phyloP scores from a whole-genome alignment of 2,113 vertebrate genomes.

The Miniopterus natalensis region DNA sequence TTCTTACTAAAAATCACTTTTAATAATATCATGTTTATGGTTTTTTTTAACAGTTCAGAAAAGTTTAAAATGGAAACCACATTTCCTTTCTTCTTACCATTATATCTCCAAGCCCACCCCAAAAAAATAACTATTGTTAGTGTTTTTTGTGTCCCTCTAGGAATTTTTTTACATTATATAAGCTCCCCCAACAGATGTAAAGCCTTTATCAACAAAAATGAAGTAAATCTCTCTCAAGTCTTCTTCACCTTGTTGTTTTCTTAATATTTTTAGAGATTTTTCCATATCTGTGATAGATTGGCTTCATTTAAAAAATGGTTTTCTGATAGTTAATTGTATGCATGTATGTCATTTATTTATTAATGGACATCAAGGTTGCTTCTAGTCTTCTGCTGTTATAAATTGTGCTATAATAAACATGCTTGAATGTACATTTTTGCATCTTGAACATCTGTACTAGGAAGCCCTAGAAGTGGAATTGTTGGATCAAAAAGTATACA shows the following conservation, averaged over 20 bases:
- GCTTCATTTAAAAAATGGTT: neutral
- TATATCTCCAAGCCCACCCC: neutral
- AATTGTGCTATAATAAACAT: neutral
- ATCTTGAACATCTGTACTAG: neutral
- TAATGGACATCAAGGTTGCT: neutral
- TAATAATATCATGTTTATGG: neutral
- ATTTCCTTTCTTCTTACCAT: neutral
- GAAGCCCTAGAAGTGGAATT: neutral
- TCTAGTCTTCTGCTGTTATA: neutral
- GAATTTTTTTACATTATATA: neutral
- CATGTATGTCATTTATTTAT: neutral
- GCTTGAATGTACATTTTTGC: neutral
- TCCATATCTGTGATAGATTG: neutral
- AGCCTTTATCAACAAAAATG: neutral
- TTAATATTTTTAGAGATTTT: constrained; percentile 32
- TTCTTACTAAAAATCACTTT: neutral
- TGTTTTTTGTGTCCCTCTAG: neutral
- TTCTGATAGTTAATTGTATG: neutral
- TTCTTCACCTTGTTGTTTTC: constrained; percentile 10
- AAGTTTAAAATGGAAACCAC: constrained; percentile 4
- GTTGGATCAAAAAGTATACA: neutral
- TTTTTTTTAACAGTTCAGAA: constrained; percentile 26
- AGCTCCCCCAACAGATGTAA: neutral
- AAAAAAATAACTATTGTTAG: neutral
- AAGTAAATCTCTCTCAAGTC: neutral